Base-by-base conservation (phyloP, 2,888 invertebrate genomes). In the Idaea dimidiata region DNA sequence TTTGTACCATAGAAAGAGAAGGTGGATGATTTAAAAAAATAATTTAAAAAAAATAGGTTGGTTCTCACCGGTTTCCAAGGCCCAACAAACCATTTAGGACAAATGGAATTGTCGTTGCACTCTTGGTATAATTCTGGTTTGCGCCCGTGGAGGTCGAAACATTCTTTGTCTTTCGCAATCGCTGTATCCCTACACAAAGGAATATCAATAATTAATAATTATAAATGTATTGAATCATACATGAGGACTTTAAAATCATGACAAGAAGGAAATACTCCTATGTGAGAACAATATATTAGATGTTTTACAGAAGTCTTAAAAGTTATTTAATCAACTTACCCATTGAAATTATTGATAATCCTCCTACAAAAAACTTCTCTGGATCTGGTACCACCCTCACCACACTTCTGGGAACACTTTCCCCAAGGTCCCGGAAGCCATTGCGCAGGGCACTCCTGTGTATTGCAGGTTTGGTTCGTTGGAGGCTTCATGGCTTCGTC, bases 61-160 rank as follows among this genome's bases (percentile, higher is more conserved):
- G 0, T 55, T 55, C 54, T 55, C 16, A 97, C 97, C 72, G 97
- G 96, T 81, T 95, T 96, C 99, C 99, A 99, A 6, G 96, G 96
- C 61, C 96, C 97, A 31, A 95, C 91, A 79, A 97, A 96, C 96
- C 98, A 99, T 60, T 94, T 93, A 0, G 99, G 97, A 80, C 98
- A 98, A 31, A 95, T 94, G 32, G 95, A 93, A 64, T 96, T 95
- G 61, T 94, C 93, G 83, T 97, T 97, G 84, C 98, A 98, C 61
- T 94, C 93, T 77, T 96, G 94, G 64, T 93, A 93, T 14, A 94
- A 93, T 6, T 93, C 90, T 0, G 97, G 97, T 77, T 96, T 96
- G 0, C 95, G 94, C 0, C 96, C 96, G 1, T 94, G 88, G 17
- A 91, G 87, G 57, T 95, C 93, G 55, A 94, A 88, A 80, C 98